phyloP scores from a whole-genome alignment of 1,140 invertebrate genomes.

The Zeugodacus cucurbitae region DNA sequence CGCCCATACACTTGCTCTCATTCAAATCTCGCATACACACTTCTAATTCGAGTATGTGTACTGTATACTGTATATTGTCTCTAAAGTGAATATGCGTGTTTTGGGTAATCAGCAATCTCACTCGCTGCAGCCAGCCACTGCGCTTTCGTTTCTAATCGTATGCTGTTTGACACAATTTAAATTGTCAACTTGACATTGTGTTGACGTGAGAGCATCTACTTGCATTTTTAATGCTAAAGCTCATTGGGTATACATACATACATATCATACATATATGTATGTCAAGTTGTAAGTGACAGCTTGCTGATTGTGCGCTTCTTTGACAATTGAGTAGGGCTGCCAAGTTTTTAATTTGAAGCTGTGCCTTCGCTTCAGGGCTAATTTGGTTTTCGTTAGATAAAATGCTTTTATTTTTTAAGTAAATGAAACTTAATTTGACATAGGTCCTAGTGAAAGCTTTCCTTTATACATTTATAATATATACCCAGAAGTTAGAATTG shows the following conservation, averaged over 20 bases:
- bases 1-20: neutral
- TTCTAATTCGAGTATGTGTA: neutral
- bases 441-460: neutral
- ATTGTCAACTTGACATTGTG: constrained; percentile 31
- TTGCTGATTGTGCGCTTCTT: neutral
- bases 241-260: neutral
- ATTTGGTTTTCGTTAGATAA: too few relatives aligned
- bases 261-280: neutral
- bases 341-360: neutral
- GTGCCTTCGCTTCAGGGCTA: neutral
- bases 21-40: neutral
- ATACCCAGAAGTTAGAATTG: too few relatives aligned
- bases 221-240: neutral
- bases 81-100: constrained; percentile 5
- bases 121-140: neutral
- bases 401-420: too few relatives aligned
- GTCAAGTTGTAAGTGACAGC: neutral
- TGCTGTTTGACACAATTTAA: constrained; percentile 10
- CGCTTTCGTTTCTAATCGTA: neutral
- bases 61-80: neutral
- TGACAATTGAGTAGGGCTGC: neutral
- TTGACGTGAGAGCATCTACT: neutral
- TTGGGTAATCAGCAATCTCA: neutral
- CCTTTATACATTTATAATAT: too few relatives aligned
- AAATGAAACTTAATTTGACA: neutral